Evolutionary conservation across 1,140 invertebrate species (phyloP).

Genomic region (Scaptomyza montana): DNA sequence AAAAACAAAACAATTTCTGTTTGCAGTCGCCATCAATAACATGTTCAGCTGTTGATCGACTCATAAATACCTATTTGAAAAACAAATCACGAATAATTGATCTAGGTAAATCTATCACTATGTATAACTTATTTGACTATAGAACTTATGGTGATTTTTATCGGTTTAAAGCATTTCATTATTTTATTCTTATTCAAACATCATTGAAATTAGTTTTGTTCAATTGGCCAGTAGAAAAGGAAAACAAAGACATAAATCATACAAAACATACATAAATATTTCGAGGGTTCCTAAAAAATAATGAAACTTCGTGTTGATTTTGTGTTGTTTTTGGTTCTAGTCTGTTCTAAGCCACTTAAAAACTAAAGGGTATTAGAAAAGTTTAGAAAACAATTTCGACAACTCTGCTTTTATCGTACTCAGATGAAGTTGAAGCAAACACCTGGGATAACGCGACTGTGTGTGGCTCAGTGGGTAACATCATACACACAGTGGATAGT

Average conservation of each 20-base stretch:
- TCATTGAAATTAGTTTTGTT: too few species aligned
- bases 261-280: too few species aligned
- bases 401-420: conserved; percentile 49
- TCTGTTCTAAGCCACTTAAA: neutral
- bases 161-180: too few species aligned
- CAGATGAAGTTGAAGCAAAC: conserved; percentile 60
- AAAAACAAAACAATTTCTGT: conserved; percentile 62
- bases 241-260: too few species aligned
- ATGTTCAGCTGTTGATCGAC: neutral
- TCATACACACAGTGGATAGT: neutral
- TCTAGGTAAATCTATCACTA: too few species aligned
- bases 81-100: too few species aligned
- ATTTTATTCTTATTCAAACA: too few species aligned
- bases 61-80: conserved; percentile 11
- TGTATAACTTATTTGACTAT: too few species aligned
- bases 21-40: conserved; percentile 54
- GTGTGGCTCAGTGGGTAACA: conserved; percentile 18
- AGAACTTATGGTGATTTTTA: too few species aligned
- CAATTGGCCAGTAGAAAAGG: too few species aligned
- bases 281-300: too few species aligned
- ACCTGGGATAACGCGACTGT: conserved; percentile 54
- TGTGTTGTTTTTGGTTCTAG: neutral
- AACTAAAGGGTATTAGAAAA: conserved; percentile 37
- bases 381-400: conserved; percentile 71
- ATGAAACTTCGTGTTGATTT: neutral